Percentiles rank a stretch among this genome's conserved stretches.
phyloP scores from a whole-genome alignment of 1,140 invertebrate genomes.

The Drosophila equinoxialis region DNA sequence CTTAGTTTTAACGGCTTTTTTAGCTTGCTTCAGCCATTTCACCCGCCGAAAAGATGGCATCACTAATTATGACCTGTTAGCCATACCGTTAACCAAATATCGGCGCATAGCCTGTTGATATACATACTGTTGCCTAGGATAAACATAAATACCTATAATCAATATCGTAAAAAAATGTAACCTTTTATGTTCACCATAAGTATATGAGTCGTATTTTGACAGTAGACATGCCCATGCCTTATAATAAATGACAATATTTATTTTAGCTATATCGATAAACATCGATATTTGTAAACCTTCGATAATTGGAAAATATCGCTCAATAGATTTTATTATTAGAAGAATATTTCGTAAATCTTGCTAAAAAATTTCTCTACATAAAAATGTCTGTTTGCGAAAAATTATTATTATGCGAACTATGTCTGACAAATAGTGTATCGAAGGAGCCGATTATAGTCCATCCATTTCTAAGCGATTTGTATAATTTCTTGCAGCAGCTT shows the following conservation, averaged over 20 bases:
- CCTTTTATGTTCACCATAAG: neutral
- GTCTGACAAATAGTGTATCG: neutral
- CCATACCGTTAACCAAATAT: conserved; percentile 1
- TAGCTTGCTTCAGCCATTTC: neutral
- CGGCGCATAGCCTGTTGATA: neutral
- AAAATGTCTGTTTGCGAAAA: neutral
- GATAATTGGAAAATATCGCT: conserved; percentile 1
- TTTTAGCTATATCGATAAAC: neutral
- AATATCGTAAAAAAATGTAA: neutral
- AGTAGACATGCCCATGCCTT: neutral
- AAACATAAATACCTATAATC: neutral
- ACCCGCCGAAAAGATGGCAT: too few species aligned
- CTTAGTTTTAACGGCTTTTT: neutral
- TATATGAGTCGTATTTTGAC: neutral
- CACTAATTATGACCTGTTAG: neutral
- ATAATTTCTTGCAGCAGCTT: conserved; percentile 8
- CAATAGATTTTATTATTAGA: neutral
- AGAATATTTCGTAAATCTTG: neutral
- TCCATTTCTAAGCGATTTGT: neutral
- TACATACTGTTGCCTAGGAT: too few species aligned
- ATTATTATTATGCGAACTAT: neutral
- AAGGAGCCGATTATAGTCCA: neutral
- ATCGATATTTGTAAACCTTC: neutral
- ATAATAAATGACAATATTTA: neutral
- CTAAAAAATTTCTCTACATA: neutral